Evolutionary conservation across 2,797 vertebrate species (phyloP).

Genomic region (Notolabrus celidotus): DNA sequence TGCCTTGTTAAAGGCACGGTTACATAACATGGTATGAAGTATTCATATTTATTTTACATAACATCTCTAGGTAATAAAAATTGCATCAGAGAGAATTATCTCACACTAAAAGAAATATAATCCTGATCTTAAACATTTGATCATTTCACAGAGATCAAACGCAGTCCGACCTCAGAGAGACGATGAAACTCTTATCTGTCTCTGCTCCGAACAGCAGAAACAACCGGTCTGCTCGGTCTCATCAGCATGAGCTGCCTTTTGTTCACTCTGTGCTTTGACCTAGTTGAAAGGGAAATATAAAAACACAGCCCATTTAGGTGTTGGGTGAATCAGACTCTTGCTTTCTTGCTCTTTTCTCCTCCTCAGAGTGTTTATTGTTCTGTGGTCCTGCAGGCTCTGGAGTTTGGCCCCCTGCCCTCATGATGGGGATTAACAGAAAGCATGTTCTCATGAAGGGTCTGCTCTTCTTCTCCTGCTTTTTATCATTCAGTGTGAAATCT

Average conservation of each 20-base stretch:
- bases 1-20: conserved; percentile 19
- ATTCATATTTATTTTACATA: conserved; percentile 12
- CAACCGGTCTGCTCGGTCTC: conserved; percentile 36
- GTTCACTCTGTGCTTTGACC: conserved; percentile 53
- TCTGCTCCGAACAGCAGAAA: conserved; percentile 28
- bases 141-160: not conserved
- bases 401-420: conserved; percentile 32
- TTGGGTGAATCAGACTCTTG: conserved; percentile 35
- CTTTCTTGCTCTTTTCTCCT: conserved; percentile 47
- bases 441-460: conserved; percentile 43
- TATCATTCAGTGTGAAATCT: conserved; percentile 63
- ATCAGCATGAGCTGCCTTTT: conserved; percentile 58
- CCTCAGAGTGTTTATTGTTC: conserved; percentile 39
- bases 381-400: conserved; percentile 21
- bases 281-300: conserved; percentile 60
- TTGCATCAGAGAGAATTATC: not conserved
- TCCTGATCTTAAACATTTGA: not conserved
- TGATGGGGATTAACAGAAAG: conserved; percentile 45
- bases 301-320: conserved; percentile 41
- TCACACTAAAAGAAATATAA: not conserved
- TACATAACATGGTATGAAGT: conserved; percentile 23
- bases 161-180: conserved; percentile 8
- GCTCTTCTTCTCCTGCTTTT: conserved; percentile 25
- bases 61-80: conserved; percentile 7
- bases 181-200: conserved; percentile 32